A percentile compares a stretch with the other conserved stretches of the same genome.
Evolutionary conservation across 2,888 invertebrate genomes (phyloP).

Genomic region (Pseudolycoriella hygida): DNA sequence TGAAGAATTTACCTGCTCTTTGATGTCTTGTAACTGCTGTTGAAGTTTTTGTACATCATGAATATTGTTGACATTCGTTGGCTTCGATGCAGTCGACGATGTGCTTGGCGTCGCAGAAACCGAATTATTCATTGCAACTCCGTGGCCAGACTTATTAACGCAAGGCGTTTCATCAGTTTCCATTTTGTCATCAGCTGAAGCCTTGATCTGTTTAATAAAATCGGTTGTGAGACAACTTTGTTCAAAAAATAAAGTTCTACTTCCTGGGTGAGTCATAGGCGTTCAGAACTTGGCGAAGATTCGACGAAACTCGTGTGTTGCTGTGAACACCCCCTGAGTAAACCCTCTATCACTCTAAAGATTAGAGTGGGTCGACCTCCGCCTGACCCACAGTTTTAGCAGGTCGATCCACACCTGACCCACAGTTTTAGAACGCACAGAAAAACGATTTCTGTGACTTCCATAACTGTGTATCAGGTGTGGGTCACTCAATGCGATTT

Average conservation of each 20-base stretch:
- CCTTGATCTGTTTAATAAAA: neutral
- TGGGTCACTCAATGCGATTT: no score
- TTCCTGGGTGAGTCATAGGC: no score
- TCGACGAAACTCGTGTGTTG: no score
- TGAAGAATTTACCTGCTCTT: constrained; percentile 60
- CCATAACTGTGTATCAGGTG: no score
- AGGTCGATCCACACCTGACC: no score
- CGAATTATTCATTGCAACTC: constrained; percentile 28
- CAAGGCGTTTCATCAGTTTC: constrained; percentile 12
- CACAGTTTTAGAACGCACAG: no score
- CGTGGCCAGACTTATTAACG: constrained; percentile 24
- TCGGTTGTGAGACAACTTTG: neutral
- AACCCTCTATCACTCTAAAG: no score
- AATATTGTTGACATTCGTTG: constrained; percentile 41
- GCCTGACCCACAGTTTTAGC: no score
- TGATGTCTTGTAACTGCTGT: constrained; percentile 92
- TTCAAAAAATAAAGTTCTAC: neutral
- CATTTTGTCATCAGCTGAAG: constrained; percentile 5
- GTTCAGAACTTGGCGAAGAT: no score
- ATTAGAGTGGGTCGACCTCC: no score
- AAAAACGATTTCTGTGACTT: no score
- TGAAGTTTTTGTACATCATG: constrained; percentile 79
- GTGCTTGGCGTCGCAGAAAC: constrained; percentile 12
- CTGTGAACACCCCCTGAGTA: no score
- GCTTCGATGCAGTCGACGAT: constrained; percentile 16